Evolutionary conservation across 2,113 vertebrate species (phyloP).

Genomic region (Gopherus evgoodei): DNA sequence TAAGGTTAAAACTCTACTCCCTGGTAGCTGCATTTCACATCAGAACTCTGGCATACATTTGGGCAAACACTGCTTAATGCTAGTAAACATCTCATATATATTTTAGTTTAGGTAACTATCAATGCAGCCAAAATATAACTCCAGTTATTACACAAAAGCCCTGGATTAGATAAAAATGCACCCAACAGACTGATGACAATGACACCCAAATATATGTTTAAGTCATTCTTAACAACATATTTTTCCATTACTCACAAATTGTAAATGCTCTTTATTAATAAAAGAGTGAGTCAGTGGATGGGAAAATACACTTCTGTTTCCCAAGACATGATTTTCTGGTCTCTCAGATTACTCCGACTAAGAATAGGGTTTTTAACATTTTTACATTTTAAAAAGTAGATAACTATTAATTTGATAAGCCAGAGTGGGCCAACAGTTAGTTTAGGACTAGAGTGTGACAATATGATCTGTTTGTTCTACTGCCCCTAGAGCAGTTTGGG

Average conservation of each 20-base stretch:
- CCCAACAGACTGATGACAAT: not conserved
- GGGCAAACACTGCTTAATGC: not conserved
- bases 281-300: not conserved
- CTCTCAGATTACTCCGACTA: no score
- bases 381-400: not conserved
- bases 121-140: not conserved
- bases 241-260: not conserved
- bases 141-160: not conserved
- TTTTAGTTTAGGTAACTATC: not conserved
- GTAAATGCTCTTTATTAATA: not conserved
- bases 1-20: not conserved
- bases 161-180: not conserved
- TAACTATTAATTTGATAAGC: no score
- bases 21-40: not conserved
- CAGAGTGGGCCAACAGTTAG: no score
- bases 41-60: not conserved
- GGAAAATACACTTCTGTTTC: not conserved
- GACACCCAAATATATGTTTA: not conserved
- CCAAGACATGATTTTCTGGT: not conserved
- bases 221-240: not conserved
- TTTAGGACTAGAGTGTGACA: no score
- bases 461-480: not conserved
- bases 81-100: not conserved
- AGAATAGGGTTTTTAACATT: no score
- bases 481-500: not conserved